Base-by-base conservation (phyloP, 2,113 vertebrate genomes). In the Argyrosomus japonicus region DNA sequence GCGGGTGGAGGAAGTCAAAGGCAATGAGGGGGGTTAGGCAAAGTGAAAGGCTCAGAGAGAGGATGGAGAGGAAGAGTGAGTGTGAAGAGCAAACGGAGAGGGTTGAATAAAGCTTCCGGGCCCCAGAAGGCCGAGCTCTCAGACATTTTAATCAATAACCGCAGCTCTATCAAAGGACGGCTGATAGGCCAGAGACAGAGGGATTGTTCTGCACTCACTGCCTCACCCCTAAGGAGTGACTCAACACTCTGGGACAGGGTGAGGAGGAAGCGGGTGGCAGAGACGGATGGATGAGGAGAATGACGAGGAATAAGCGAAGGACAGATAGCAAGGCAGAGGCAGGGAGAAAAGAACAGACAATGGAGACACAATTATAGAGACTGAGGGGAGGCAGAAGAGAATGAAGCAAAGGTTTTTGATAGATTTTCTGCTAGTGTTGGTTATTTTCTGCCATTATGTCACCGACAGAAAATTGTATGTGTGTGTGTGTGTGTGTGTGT, bases 131-230 rank as follows among this genome's bases (percentile, higher is more conserved):
- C 84, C 75, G 73, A 88, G 90, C 90, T 93, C 91, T 91, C 87
- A 93, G 93, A 93, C 92, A 92, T 93, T 91, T 94, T 93, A 94
- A 94, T 94, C 93, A 93, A 93, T 94, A 94, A 92, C 88, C 73
- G 87, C 90, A 80, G 91, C 87, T 93, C 90, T 93, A 94, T 94
- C 93, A 94, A 93, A 93, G 91, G 88, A 89, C 12, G 81, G 86
- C 92, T 91, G 92, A 93, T 93, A 89, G 92, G 87, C 91, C 87
- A 84, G 88, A 93, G 90, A 93, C 90, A 87, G 90, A 89, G 89
- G 90, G 80, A 94, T 92, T 93, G 93, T 91, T 93, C 89, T 89
- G 91, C 89, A 85, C 85, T 88, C 86, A 58, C 84, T 72, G 88
- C 79, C 87, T 92, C 88, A 87, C 88, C 91, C 91, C 87, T 56